A percentile compares a stretch with the other conserved stretches of the same genome.
Conservation (phyloP, 2,888 invertebrate species). For the Pachycephus smyrnensis region DNA sequence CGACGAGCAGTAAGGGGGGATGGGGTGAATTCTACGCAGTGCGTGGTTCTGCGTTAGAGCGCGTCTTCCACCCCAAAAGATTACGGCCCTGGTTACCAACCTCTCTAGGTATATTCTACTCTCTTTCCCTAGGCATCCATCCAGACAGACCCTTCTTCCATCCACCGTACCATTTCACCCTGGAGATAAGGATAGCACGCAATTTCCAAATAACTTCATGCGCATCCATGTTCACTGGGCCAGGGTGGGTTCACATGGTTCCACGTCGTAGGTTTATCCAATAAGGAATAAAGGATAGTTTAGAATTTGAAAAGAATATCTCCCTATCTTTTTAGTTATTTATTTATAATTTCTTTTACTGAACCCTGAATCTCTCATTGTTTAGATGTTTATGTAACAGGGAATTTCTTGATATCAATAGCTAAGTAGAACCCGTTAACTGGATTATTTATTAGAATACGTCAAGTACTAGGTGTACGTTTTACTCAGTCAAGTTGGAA, state of each 20-base stretch:
- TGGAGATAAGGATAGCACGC: neutral
- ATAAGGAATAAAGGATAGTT: neutral
- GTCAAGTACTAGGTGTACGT: constrained; percentile 10
- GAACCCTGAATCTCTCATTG: neutral
- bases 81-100: neutral
- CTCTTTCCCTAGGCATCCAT: neutral
- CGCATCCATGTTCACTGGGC: neutral
- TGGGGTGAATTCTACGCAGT: constrained; percentile 50
- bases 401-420: neutral
- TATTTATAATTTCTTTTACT: neutral
- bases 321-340: neutral
- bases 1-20: constrained; percentile 10
- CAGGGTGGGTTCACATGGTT: neutral
- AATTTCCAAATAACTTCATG: neutral
- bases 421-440: neutral
- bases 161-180: neutral
- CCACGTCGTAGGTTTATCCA: neutral
- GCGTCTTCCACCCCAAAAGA: constrained; percentile 24
- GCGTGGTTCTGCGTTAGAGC: constrained; percentile 43
- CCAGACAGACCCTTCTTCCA: neutral
- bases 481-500: constrained; percentile 19
- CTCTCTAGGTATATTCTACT: neutral
- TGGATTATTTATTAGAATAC: neutral
- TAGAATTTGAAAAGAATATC: neutral
- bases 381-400: neutral